Evolutionary conservation across 2,888 invertebrate species (phyloP), one percentile per base, ranked within the genome.

Genomic region (Parasteatoda lunata): DNA sequence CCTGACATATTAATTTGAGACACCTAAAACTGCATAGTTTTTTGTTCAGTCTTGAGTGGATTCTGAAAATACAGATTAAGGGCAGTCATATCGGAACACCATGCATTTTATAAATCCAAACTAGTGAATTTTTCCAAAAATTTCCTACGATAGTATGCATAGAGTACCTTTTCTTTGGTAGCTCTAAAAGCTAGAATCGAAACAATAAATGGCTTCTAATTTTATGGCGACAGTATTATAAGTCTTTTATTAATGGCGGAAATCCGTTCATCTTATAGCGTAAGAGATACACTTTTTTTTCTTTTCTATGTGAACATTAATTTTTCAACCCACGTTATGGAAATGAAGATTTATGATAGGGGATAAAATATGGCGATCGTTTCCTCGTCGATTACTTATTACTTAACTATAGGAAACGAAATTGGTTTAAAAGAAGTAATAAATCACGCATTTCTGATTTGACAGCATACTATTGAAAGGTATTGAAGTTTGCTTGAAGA

Each of bases 381-480:
- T 78, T 72, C 13, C 75, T 30, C 78, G 84, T 84, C 84, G 78
- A 84, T 84, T 84, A 84, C 78, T 84, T 84, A 84, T 78, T 84
- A 84, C 84, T 84, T 84, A 84, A 84, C 78, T 84, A 84, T 78
- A 78, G 84, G 73, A 84, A 84, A 78, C 73, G 84, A 84, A 84
- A 84, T 78, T 78, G 84, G 77, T 84, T 78, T 78, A 73, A 84
- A 84, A 71, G 73, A 65, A 78, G 78, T 45, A 51, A 84, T 84
- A 78, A 84, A 84, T 84, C 84, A 84, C 52, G 48, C 75, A 68
- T 52, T 66, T 72, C 68, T 73, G 69, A 54, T 69, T 69, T 84
- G 84, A 78, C 78, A 78, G 49, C 51, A n/a, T 66, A 49, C 73
- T 78, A 84, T 84, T 75, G 73, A 66, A 84, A 73, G 59, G 11